Base-by-base conservation (phyloP, 2,113 vertebrate genomes). In the Elgaria multicarinata region DNA sequence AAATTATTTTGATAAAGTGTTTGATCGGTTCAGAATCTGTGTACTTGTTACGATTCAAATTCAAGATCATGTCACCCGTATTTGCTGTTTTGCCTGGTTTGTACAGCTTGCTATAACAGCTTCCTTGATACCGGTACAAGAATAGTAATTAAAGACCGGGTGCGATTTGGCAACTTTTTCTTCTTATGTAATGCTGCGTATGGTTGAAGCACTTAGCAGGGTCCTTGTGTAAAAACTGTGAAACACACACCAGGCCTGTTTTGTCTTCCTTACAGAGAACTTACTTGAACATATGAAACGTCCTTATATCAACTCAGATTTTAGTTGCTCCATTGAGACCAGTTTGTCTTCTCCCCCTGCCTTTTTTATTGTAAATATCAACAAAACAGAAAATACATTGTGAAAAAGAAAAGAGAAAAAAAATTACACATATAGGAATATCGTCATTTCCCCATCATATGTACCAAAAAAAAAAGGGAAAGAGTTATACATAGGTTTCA, bases 1-100 rank as follows among this genome's bases (percentile, higher is more conserved):
- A 95, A 96, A 94, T 95, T 96, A 92, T 96, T 97, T 96, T 95
- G 75, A 64, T 93, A 95, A 97, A 97, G 94, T 92, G 94, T 93
- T 85, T 96, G 95, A 95, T 92, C 89, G 95, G 93, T 94, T 93
- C 92, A 16, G 87, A 93, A 83, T 89, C 85, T 93, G 94, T 93
- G 93, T 95, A 94, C 95, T 42, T 96, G 95, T 94, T 94, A 92
- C 96, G 95, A 90, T 88, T 96, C 79, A 50, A 74, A 81, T 95
- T 96, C 96, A 95, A 95, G 95, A 93, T 96, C 92, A 94, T 89
- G 95, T 94, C 83, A 90, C 1, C 95, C 87, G 87, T 88, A 89
- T 90, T 93, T 95, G 90, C 92, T 94, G 90, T 90, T 96, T 92
- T 92, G 96, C 94, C 92, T 91, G 84, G 84, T 86, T 89, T 72